Evolutionary conservation across 2,797 vertebrate species (phyloP), one percentile per base, ranked within the genome.

Genomic region (Telmatherina bonti): DNA sequence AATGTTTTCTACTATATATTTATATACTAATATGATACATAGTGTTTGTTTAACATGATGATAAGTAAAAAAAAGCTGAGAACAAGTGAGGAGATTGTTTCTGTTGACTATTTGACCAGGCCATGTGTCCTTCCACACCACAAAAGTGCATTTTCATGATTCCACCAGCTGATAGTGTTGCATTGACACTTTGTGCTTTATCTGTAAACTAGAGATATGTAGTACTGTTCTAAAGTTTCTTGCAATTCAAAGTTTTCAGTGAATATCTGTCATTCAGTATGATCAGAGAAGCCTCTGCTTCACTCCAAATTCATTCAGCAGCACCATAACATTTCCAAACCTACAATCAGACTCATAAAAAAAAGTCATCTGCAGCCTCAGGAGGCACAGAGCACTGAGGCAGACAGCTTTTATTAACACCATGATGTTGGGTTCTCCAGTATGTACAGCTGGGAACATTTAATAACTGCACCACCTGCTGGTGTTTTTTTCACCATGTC

Each of bases 161-260:
- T 71, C 26, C 1, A 31, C 33, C 89, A 84, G 47, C 13, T 71
- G 90, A 41, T 79, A 82, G 86, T 26, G 85, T 84, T 70, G 41
- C 27, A 43, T 15, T n/a, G 51, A 24, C 36, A 45, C 16, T 10
- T 7, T 41, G 2, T 20, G 43, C 10, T 5, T 16, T n/a, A 26
- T 27, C 11, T 16, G 15, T 8, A 29, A 29, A 13, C 3, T 18
- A n/a, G n/a, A 29, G 26, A 18, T 18, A 53, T 53, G 26, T 26
- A 29, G 51, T 7, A 53, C 43, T 5, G 22, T 12, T 27, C 5
- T 24, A 26, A 11, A 51, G 47, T 51, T 51, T 51, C n/a, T 51
- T 22, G 43, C 18, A 45, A 18, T 45, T 45, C 9, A 22, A 22
- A 49, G 10, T n/a, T 49, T 49, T 49, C 2, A 11, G 11, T 22